A percentile compares a stretch with the other conserved stretches of the same genome.
Evolutionary conservation across 1,140 invertebrate genomes (phyloP).

Genomic region (Meloidogyne hapla): DNA sequence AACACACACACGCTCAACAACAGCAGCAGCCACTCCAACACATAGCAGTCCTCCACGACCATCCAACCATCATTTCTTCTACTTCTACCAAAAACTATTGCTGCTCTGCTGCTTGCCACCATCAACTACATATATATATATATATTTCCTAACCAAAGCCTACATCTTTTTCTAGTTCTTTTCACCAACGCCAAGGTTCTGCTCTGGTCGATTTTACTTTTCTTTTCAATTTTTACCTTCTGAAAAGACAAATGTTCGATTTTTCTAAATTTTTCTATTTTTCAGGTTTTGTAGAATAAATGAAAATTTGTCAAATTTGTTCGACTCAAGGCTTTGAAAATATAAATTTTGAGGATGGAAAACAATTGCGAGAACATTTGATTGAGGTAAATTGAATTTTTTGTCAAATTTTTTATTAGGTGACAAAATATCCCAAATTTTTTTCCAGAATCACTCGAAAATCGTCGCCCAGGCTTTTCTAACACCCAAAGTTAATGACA

Average conservation of each 20-base stretch:
- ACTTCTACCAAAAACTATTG: too few relatives aligned
- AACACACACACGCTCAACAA: background rate
- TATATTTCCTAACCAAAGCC: background rate
- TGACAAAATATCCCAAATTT: background rate
- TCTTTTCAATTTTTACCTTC: background rate
- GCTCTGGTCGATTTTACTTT: background rate
- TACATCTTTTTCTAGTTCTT: background rate
- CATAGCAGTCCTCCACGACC: background rate
- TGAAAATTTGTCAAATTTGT: background rate
- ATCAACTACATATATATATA: background rate
- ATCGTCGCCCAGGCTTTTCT: constrained; percentile 15
- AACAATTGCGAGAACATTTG: constrained; percentile 2
- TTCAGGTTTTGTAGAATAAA: background rate
- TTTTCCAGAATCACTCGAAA: constrained; percentile 22
- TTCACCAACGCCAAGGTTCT: background rate
- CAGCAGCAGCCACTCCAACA: background rate
- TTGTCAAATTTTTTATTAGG: background rate
- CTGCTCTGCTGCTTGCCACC: background rate
- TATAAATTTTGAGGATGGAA: background rate
- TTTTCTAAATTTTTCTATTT: background rate
- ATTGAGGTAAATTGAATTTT: constrained; percentile 15
- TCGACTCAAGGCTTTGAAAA: background rate
- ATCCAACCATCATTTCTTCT: background rate
- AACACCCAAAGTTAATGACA: constrained; percentile 20
- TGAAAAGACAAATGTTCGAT: background rate